Base-by-base conservation (phyloP, 2,888 invertebrate species). In the Smittia aterrima region DNA sequence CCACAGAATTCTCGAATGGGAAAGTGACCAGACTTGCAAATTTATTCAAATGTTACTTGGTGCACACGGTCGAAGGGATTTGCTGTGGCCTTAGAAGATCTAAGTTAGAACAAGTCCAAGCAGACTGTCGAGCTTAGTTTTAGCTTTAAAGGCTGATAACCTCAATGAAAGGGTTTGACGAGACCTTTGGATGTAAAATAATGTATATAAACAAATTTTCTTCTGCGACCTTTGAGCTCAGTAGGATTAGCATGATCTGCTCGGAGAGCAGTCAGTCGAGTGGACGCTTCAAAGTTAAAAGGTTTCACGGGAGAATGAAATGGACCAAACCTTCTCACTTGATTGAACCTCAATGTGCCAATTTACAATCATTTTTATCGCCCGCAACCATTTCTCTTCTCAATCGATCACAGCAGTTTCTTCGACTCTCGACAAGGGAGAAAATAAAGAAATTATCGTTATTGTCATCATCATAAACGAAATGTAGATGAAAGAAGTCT, bases 1-100 rank as follows among this genome's bases (percentile, higher is more conserved):
- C 47, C 1, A 18, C 2, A 4, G 22, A 58, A 20, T 7, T 58
- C 22, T 18, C 58, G 20, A 22, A 18, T 66, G 18, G 13, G 22
- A 40, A 20, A 38, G 11, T 40, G 66, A 66, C 66, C 66, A 66
- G 66, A 66, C 66, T 66, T 66, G 66, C 38, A 66, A 66, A 66
- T 66, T 66, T 66, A 66, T 66, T 66, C 22, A 66, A 66, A 66
- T 66, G 32, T 18, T 32, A 18, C 24, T 22, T 4, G n/a, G 1
- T 20, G 7, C 54, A 54, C n/a, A 62, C 18, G 11, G 22, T 24
- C 4, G 32, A 32, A 9, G 9, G 32, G 32, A 32, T 32, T 32
- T 32, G 32, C 32, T 32, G 32, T 32, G 32, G 9, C 32, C 32
- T 32, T 32, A 6, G n/a, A n/a, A n/a, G n/a, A n/a, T n/a, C n/a